These are phyloP conservation scores for Lycaon pictus DNA, from an alignment of 2,113 vertebrate species.

Conservation along the genomic window DNA sequence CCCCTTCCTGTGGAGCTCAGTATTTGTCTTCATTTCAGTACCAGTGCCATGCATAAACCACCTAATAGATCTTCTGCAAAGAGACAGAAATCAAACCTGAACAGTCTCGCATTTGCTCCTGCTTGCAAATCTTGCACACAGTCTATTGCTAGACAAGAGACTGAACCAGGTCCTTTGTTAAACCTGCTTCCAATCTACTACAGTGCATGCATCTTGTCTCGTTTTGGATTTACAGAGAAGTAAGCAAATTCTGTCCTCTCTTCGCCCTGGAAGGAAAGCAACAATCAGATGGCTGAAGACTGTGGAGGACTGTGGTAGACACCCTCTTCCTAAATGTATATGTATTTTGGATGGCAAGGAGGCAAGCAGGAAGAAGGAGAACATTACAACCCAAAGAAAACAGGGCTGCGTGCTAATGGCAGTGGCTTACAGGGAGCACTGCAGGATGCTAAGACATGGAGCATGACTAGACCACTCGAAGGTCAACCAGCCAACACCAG, in stretches of 20 bases:
- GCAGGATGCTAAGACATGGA: not conserved
- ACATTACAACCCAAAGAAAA: not conserved
- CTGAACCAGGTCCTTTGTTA: not conserved
- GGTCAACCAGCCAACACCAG: conserved; percentile 38
- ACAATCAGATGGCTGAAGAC: not conserved
- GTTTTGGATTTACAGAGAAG: not conserved
- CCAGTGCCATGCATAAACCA: not conserved
- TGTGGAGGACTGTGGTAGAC: not conserved
- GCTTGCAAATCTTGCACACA: conserved; percentile 2
- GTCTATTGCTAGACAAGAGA: conserved; percentile 45
- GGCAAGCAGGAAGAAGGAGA: not conserved
- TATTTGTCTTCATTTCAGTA: not conserved
- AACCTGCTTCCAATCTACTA: not conserved
- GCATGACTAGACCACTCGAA: not conserved
- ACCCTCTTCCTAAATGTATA: not conserved
- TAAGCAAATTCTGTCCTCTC: not conserved
- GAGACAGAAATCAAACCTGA: conserved; percentile 21
- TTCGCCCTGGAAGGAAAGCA: not conserved
- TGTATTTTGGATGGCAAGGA: not conserved
- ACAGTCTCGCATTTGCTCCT: not conserved
- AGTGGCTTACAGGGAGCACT: accelerated
- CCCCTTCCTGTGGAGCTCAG: not conserved
- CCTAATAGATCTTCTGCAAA: conserved; percentile 9
- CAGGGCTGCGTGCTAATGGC: accelerated
- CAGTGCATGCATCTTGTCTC: not conserved